Percentiles rank a stretch among this genome's conserved stretches.
phyloP scores from a whole-genome alignment of 2,113 vertebrate genomes.

The Poeciliopsis turrubarensis region DNA sequence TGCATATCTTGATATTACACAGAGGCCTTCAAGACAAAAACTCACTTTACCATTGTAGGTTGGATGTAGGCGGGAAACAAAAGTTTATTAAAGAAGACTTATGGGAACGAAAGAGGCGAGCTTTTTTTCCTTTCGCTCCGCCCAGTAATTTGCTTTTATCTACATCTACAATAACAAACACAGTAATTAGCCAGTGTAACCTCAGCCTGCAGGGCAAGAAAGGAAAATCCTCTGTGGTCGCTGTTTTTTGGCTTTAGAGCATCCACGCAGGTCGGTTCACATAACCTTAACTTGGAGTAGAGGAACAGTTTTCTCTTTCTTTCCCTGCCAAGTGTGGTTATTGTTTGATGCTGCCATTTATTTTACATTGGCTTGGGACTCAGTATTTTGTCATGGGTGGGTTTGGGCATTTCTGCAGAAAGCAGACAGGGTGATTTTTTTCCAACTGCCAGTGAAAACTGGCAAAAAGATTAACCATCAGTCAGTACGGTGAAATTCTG shows the following conservation, averaged over 20 bases:
- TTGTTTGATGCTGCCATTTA: conserved; percentile 4
- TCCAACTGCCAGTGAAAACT: neutral
- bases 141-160: conserved; percentile 48
- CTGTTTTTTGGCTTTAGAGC: conserved; percentile 33
- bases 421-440: neutral
- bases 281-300: conserved; percentile 57
- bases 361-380: conserved; percentile 20
- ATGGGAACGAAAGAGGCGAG: conserved; percentile 43
- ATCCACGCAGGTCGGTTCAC: conserved; percentile 65
- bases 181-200: conserved; percentile 54
- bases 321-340: conserved; percentile 1
- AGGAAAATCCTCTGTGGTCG: conserved; percentile 53
- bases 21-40: conserved; percentile 21
- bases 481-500: conserved; percentile 2
- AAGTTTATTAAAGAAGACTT: conserved; percentile 12
- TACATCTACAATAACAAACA: conserved; percentile 65
- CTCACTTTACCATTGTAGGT: conserved; percentile 9
- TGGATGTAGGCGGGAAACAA: conserved; percentile 5
- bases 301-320: conserved; percentile 36
- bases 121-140: conserved; percentile 4
- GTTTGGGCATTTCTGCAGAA: neutral
- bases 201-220: conserved; percentile 39
- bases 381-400: conserved; percentile 1
- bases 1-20: neutral
- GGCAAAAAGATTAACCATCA: neutral